Percentiles rank a stretch among this genome's conserved stretches.
Evolutionary conservation across 2,888 invertebrate genomes (phyloP).

Genomic region (Harpalus rubripes): DNA sequence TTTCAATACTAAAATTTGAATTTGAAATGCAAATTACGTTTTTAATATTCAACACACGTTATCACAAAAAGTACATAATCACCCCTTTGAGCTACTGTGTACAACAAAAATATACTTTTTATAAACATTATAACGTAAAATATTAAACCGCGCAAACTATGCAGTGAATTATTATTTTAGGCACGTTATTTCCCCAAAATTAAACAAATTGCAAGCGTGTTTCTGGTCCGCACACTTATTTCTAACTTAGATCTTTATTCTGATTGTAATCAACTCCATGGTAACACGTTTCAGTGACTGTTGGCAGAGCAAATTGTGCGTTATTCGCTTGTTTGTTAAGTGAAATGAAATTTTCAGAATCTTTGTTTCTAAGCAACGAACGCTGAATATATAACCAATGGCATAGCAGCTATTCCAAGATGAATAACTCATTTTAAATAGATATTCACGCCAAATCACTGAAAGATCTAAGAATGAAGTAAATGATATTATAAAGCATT

Average conservation of each 20-base stretch:
- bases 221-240: neutral
- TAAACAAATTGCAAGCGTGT: neutral
- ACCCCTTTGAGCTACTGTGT: too few species aligned
- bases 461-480: neutral
- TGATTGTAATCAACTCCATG: neutral
- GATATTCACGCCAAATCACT: neutral
- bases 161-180: neutral
- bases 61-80: too few species aligned
- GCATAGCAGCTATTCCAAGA: neutral
- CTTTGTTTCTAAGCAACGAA: slow-evolving; percentile 19
- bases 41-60: too few species aligned
- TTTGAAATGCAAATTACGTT: too few species aligned
- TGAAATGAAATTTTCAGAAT: slow-evolving; percentile 15
- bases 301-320: slow-evolving; percentile 25
- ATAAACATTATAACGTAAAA: too few species aligned
- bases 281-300: slow-evolving; percentile 23
- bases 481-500: neutral
- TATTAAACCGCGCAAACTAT: neutral
- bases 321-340: slow-evolving; percentile 17
- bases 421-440: slow-evolving; percentile 2
- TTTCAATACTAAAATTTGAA: too few species aligned
- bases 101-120: too few species aligned
- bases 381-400: neutral
- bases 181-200: neutral
- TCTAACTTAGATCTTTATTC: slow-evolving; percentile 2